phyloP scores from a whole-genome alignment of 1,140 invertebrate species.

The Drosophila neocordata region DNA sequence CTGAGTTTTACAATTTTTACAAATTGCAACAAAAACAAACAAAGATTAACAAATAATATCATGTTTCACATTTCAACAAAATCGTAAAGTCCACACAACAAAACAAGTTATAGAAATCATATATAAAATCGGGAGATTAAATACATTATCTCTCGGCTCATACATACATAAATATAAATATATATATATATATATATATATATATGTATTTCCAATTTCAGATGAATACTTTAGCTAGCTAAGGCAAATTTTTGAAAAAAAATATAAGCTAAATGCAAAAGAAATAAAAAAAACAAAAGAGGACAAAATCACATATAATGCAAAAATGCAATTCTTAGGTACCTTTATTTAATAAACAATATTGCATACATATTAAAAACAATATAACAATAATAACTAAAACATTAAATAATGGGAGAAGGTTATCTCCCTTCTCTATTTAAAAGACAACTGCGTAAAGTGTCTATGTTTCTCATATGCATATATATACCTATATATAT shows the following conservation, averaged over 20 bases:
- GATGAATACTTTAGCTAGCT: constrained; percentile 8
- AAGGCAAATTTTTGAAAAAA: background rate
- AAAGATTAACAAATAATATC: constrained; percentile 60
- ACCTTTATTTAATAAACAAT: constrained; percentile 70
- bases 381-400: constrained; percentile 27
- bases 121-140: background rate
- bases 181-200: background rate
- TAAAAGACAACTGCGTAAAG: background rate
- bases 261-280: constrained; percentile 1
- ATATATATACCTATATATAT: background rate
- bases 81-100: constrained; percentile 34
- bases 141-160: background rate
- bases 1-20: constrained; percentile 7
- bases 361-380: constrained; percentile 48
- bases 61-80: constrained; percentile 71
- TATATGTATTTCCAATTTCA: background rate
- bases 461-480: background rate
- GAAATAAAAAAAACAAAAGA: background rate
- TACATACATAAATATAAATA: background rate
- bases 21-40: constrained; percentile 46
- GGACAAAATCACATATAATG: constrained; percentile 52
- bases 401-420: constrained; percentile 18
- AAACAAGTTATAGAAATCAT: constrained; percentile 19
- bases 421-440: background rate
- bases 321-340: constrained; percentile 78